These are phyloP conservation scores for Metallyticus violacea DNA, from an alignment of 2,888 invertebrate genomes.

Conservation along the genomic window DNA sequence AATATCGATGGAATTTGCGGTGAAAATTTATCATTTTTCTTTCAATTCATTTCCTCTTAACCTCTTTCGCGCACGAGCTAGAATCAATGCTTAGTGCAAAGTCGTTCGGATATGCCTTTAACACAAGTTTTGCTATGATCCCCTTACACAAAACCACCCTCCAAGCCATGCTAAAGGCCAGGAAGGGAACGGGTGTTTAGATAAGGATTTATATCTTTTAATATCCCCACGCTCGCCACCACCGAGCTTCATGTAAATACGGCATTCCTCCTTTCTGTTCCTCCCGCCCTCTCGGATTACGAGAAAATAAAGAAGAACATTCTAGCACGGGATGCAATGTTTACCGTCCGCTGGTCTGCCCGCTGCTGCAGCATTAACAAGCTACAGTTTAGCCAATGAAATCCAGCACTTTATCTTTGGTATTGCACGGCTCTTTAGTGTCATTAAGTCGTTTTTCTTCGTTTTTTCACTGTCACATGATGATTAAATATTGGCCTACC, in stretches of 20 bases:
- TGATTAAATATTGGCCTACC: too few relatives aligned
- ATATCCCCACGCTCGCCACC: constrained; percentile 28
- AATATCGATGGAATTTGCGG: background rate
- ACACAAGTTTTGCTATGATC: background rate
- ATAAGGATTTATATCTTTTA: constrained; percentile 35
- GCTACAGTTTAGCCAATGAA: background rate
- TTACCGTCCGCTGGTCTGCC: background rate
- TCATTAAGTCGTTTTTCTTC: background rate
- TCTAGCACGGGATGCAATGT: background rate
- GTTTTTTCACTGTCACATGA: too few relatives aligned
- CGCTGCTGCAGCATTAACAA: background rate
- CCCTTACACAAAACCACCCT: background rate
- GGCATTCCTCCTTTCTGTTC: background rate
- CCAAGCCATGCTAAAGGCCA: background rate
- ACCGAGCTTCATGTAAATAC: constrained; percentile 28
- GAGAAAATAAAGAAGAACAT: constrained; percentile 7
- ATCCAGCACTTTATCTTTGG: background rate
- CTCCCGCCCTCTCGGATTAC: constrained; percentile 5
- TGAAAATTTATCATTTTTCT: background rate
- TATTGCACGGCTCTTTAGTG: background rate
- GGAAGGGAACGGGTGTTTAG: constrained; percentile 25
- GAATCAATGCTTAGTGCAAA: background rate
- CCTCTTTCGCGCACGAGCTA: background rate
- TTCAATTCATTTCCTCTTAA: background rate
- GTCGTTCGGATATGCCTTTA: background rate